Evolutionary conservation across 2,888 invertebrate genomes (phyloP).

Genomic region (Dryobotodes eremita): DNA sequence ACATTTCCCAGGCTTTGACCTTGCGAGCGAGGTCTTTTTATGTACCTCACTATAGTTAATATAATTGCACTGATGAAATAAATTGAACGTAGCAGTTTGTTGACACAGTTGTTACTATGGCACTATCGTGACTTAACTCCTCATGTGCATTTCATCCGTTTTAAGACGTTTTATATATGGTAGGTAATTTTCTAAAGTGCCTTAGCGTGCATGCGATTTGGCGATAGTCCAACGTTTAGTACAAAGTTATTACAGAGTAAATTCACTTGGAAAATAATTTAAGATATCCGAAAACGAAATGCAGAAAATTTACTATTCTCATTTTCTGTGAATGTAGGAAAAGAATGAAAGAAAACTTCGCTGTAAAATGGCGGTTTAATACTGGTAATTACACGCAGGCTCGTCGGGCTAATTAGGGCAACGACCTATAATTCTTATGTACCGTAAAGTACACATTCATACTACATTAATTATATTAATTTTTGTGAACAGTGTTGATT

Average conservation of each 20-base stretch:
- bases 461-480: neutral
- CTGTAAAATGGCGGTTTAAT: neutral
- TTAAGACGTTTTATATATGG: constrained; percentile 24
- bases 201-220: constrained; percentile 27
- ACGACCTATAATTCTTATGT: constrained; percentile 38
- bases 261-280: constrained; percentile 26
- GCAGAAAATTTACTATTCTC: neutral
- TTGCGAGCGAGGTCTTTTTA: constrained; percentile 7
- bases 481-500: neutral
- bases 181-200: constrained; percentile 26
- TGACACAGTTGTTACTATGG: constrained; percentile 37
- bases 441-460: neutral
- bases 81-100: constrained; percentile 30
- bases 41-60: neutral
- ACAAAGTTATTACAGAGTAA: constrained; percentile 8
- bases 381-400: neutral
- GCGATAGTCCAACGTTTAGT: constrained; percentile 45
- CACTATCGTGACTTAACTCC: neutral
- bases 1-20: constrained; percentile 9
- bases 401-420: constrained; percentile 38
- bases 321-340: constrained; percentile 7
- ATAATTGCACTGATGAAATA: constrained; percentile 20
- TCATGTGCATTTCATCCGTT: constrained; percentile 1
- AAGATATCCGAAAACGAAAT: constrained; percentile 10
- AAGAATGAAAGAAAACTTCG: neutral